These are phyloP conservation scores for Danio aesculapii DNA, from an alignment of 2,797 vertebrate genomes.

Conservation along the genomic window DNA sequence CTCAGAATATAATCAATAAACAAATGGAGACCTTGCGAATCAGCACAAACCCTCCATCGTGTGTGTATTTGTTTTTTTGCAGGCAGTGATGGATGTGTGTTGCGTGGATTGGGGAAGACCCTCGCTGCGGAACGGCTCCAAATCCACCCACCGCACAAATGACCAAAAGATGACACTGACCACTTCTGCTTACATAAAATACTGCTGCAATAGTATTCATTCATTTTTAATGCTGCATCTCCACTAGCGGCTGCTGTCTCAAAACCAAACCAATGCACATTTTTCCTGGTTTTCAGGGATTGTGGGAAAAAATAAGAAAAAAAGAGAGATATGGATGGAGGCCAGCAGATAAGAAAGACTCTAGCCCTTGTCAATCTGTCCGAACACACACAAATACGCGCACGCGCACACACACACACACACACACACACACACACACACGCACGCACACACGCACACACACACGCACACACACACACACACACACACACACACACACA, in stretches of 20 bases:
- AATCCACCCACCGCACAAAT: constrained; percentile 57
- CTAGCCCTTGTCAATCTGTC: constrained; percentile 25
- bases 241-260: constrained; percentile 75
- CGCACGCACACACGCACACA: background rate
- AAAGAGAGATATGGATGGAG: constrained; percentile 33
- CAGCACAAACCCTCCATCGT: no score
- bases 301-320: constrained; percentile 26
- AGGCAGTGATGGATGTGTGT: constrained; percentile 51
- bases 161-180: constrained; percentile 64
- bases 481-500: constrained; percentile 3
- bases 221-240: constrained; percentile 85
- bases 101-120: constrained; percentile 39
- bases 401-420: constrained; percentile 1
- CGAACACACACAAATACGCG: constrained; percentile 3
- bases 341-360: constrained; percentile 32
- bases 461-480: constrained; percentile 17
- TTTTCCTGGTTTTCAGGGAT: constrained; percentile 22
- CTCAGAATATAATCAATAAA: no score
- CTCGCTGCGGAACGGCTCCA: constrained; percentile 59
- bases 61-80: background rate
- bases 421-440: background rate
- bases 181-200: constrained; percentile 76
- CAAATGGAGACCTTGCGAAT: no score
- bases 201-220: constrained; percentile 84
- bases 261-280: constrained; percentile 61